Percentiles rank a stretch among this genome's conserved stretches.
Evolutionary conservation across 2,888 invertebrate genomes (phyloP).

Genomic region (Melanophora roralis): DNA sequence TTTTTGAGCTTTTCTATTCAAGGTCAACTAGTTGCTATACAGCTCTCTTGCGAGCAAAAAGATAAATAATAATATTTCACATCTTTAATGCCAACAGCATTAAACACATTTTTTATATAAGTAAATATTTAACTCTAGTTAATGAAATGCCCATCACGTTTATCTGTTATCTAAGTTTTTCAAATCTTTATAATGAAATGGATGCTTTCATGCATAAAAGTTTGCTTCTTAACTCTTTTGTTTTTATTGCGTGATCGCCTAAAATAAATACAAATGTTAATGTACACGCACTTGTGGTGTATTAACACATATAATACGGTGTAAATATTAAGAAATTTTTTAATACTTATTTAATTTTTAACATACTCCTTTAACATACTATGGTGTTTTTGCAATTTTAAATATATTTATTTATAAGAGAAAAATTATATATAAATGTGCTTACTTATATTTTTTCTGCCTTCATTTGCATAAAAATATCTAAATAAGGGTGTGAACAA

Average conservation of each 20-base stretch:
- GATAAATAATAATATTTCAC: not conserved
- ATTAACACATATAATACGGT: not conserved
- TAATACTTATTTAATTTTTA: not conserved
- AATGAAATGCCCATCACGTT: slow-evolving; percentile 31
- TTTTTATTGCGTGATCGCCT: not conserved
- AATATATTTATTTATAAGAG: too few relatives aligned
- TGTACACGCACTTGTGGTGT: not conserved
- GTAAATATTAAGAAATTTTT: slow-evolving; percentile 1
- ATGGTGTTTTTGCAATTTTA: too few relatives aligned
- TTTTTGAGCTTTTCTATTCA: too few relatives aligned
- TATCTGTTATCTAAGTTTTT: not conserved
- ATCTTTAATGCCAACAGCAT: not conserved
- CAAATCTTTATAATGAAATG: not conserved
- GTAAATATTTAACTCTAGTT: not conserved
- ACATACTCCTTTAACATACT: not conserved
- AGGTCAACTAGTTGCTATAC: not conserved
- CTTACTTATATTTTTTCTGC: not conserved
- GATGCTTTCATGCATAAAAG: slow-evolving; percentile 7
- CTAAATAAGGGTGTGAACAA: slow-evolving; percentile 24
- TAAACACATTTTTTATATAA: not conserved
- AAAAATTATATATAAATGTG: too few relatives aligned
- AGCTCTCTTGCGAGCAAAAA: not conserved
- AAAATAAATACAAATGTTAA: not conserved
- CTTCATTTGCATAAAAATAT: not conserved
- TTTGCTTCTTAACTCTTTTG: slow-evolving; percentile 17